phyloP scores from a whole-genome alignment of 2,797 vertebrate genomes.

The Syngnathus acus region DNA sequence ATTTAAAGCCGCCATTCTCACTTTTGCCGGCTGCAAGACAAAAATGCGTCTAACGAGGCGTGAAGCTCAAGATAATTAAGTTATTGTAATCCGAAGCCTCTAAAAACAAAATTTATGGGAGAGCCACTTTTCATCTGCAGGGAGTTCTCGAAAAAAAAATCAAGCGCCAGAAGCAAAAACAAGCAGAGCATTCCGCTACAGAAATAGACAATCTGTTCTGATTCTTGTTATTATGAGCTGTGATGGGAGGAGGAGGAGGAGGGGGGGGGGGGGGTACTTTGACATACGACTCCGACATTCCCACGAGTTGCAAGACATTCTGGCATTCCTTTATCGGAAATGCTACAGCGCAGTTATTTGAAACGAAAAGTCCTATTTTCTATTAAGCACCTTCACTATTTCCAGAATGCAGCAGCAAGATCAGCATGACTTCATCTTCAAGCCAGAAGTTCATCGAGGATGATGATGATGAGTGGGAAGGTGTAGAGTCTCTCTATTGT shows the following conservation, averaged over 20 bases:
- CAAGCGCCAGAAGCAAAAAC: constrained; percentile 25
- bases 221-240: constrained; percentile 26
- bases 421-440: not conserved
- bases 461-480: constrained; percentile 3
- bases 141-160: not conserved
- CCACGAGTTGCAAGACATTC: constrained; percentile 36
- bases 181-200: constrained; percentile 50
- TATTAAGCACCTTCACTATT: no score
- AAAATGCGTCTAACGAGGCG: not conserved
- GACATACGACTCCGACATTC: constrained; percentile 44
- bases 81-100: not conserved
- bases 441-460: not conserved
- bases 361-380: not conserved
- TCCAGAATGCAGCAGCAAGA: not conserved
- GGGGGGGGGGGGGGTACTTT: constrained; percentile 37
- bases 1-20: not conserved
- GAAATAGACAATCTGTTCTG: constrained; percentile 43
- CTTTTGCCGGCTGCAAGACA: not conserved
- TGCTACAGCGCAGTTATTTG: not conserved
- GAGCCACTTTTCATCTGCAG: not conserved
- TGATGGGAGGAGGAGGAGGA: not conserved
- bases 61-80: not conserved
- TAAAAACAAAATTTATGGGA: not conserved
- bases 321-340: constrained; percentile 4
- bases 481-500: not conserved